Evolutionary conservation across 2,888 invertebrate genomes (phyloP), one percentile per base, ranked within the genome.

Genomic region (Cantharis rustica): DNA sequence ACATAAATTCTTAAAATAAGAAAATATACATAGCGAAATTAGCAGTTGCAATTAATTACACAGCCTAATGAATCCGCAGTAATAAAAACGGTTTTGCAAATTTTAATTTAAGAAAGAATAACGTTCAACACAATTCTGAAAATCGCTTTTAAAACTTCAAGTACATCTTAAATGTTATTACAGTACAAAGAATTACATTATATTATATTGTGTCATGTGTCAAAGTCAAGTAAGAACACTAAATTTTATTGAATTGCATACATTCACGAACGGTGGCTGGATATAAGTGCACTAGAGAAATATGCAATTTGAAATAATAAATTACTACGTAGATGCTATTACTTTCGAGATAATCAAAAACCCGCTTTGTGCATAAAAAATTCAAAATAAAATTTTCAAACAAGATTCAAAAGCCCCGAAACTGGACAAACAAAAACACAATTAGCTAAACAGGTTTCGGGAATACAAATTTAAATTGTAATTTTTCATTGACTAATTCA

Each of bases 81-180:
- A 77, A 79, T 79, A 79, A 79, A 79, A 75, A 66, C 66, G 73
- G 47, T 47, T 69, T 73, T 69, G 73, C 73, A 77, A 79, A 75
- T 76, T 77, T 79, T 71, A 79, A 77, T 75, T 79, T 75, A 77
- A 72, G 23, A 11, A 23, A 62, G 62, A 66, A 17, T 66, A 66
- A 66, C 64, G 64, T 17, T 66, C 23, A 66, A 23, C 64, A 20
- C 23, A 23, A 20, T 66, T 20, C 64, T 66, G 20, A 23, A 66
- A 66, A 66, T 66, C 64, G 64, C 20, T 66, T 66, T 66, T 66
- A 66, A 66, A 66, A 20, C n/a, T 66, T 66, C 20, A 66, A 66
- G 64, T 66, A 66, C 64, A 66, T 66, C 64, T 66, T 66, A n/a
- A 66, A 66, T 66, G 64, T 66, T 66, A 66, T 66, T 66, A 23